Conservation (phyloP, 2,888 invertebrate genomes). For the Chesias legatella region DNA sequence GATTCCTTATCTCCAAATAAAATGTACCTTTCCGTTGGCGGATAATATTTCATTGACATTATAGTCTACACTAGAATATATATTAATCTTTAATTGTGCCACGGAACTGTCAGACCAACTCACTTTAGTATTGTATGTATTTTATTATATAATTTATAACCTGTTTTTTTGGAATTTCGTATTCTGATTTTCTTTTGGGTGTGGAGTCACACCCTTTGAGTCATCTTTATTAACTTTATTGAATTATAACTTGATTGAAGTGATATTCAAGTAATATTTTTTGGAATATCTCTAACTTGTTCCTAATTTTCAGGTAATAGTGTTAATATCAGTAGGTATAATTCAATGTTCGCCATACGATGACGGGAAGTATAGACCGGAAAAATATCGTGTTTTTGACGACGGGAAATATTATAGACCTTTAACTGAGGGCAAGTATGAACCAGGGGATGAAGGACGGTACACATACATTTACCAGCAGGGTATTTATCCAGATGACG, state of each 20-base stretch:
- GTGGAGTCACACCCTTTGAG: too few species aligned
- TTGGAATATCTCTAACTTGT: too few species aligned
- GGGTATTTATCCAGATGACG: slow-evolving; percentile 54
- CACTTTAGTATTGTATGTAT: too few species aligned
- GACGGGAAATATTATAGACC: slow-evolving; percentile 70
- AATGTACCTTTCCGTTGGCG: slow-evolving; percentile 1
- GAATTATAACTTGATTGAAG: background rate
- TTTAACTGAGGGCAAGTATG: slow-evolving; percentile 72
- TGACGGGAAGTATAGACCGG: slow-evolving; percentile 61
- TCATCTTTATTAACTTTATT: too few species aligned
- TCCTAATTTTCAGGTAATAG: slow-evolving; percentile 47
- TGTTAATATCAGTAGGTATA: slow-evolving; percentile 42
- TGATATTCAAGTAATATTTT: too few species aligned
- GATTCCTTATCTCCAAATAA: slow-evolving; percentile 7
- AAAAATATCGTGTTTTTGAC: slow-evolving; percentile 51
- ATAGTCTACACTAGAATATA: background rate
- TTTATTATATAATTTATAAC: too few species aligned
- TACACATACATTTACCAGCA: slow-evolving; percentile 70
- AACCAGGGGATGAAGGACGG: slow-evolving; percentile 75
- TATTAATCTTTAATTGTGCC: too few species aligned
- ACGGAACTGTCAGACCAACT: too few species aligned
- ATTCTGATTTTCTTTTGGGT: background rate
- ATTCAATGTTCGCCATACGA: slow-evolving; percentile 50
- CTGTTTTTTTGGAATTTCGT: background rate
- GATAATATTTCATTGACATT: background rate